Conservation (phyloP, 37 sponge, comb jelly and placozoan genomes). For the Ianthella basta region DNA sequence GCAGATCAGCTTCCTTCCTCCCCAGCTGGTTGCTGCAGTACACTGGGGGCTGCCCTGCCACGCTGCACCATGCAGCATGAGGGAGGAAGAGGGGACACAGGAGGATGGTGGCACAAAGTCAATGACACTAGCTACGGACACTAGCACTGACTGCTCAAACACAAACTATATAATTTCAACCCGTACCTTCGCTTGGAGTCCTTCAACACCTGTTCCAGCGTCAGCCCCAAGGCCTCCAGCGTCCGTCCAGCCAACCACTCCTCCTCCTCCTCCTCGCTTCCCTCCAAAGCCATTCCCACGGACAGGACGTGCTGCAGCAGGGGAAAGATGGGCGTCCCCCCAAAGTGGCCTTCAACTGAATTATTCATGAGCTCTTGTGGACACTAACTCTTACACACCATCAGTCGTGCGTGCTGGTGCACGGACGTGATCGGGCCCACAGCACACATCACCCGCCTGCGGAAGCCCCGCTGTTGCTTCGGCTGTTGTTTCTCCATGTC, state of each 20-base stretch:
- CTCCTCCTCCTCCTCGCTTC: background rate
- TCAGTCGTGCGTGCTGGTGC: too few species aligned
- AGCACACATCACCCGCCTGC: too few species aligned
- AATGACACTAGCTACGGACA: background rate
- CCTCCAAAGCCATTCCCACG: background rate
- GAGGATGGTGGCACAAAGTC: background rate
- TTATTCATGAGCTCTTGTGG: too few species aligned
- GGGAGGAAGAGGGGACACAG: background rate
- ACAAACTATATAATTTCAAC: too few species aligned
- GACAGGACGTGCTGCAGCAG: background rate
- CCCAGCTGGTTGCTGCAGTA: background rate
- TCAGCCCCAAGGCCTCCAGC: background rate
- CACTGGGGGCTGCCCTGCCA: background rate
- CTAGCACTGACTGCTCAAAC: background rate
- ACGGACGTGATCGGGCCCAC: too few species aligned
- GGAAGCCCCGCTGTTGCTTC: too few species aligned
- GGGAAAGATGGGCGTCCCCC: too few species aligned
- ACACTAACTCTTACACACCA: too few species aligned
- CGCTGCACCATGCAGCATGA: too few species aligned
- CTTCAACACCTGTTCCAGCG: background rate
- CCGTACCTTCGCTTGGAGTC: background rate
- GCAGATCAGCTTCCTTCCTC: background rate
- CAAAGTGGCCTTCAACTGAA: too few species aligned
- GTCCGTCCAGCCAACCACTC: constrained; percentile 11
- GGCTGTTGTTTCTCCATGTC: too few species aligned